Evolutionary conservation across 2,797 vertebrate genomes (phyloP), one percentile per base, ranked within the genome.

Genomic region (Silurus lanzhouensis): DNA sequence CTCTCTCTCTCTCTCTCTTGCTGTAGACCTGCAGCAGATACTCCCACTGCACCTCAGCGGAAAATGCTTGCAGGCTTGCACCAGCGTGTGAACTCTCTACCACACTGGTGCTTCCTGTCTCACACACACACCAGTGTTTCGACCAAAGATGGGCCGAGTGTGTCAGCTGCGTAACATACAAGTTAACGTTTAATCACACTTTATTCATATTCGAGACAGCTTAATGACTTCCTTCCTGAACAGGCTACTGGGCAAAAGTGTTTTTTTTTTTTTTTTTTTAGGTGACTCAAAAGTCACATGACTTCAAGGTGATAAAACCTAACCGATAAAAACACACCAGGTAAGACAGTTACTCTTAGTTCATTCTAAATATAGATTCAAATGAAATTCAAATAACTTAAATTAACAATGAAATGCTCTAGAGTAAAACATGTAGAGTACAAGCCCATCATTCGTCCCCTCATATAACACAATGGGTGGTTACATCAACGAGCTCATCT

Each of bases 41-140:
- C 87, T 84, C 87, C 89, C 87, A 87, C 85, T 82, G 78, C 87
- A 85, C 85, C 64, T 85, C 15, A 64, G 72, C 46, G 68, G 82
- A 87, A 87, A 81, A 84, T 66, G 72, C 80, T 77, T 86, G 83
- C 81, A 80, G 74, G 78, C 76, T 85, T 77, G 70, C 84, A 85
- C 66, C 81, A 75, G 25, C 31, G 38, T 70, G 68, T 27, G 52
- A 72, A 70, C 70, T 57, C 66, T 64, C 64, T 78, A 44, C 63
- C 61, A 75, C 66, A 57, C 31, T 64, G 6, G 31, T 55, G 61
- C 84, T 84, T 86, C 81, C 83, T 87, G 85, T 81, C 64, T 86
- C 58, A 77, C 66, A 83, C 81, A 46, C 25, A 27, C 48, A 44
- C 17, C 0, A 8, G 4, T 1, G 1, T 64, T 20, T 57, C 63